phyloP scores from a whole-genome alignment of 2,113 vertebrate species.

The Muscicapa adusta region DNA sequence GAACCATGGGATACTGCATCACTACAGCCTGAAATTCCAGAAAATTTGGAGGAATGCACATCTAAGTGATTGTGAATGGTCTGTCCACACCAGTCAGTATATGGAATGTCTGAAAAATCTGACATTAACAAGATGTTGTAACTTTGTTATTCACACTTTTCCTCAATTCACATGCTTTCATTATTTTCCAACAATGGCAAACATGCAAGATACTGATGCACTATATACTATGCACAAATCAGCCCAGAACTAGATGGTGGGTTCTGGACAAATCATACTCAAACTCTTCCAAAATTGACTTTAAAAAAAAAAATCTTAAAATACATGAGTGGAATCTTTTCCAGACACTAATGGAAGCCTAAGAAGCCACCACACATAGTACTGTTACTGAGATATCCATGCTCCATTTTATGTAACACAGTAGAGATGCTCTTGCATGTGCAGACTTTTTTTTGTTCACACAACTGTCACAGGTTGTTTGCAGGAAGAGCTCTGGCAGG shows the following conservation, averaged over 20 bases:
- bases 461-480: background rate
- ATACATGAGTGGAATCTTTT: background rate
- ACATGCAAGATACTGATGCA: background rate
- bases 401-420: accelerated
- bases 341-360: background rate
- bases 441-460: background rate
- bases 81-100: constrained; percentile 90
- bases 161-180: background rate
- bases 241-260: background rate
- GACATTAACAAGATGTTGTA: constrained; percentile 21
- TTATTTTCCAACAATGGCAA: background rate
- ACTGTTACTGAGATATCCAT: background rate
- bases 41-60: constrained; percentile 91
- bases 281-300: background rate
- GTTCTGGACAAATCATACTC: background rate
- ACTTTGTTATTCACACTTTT: background rate
- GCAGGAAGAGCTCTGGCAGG: background rate
- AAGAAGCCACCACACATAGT: background rate
- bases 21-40: constrained; percentile 93
- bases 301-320: background rate
- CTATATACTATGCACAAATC: background rate
- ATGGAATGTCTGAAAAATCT: constrained; percentile 92
- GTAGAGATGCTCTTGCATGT: background rate
- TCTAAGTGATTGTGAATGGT: constrained; percentile 89
- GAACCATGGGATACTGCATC: constrained; percentile 92